Conservation (phyloP, 2,888 invertebrate genomes). For the Euphydryas editha region DNA sequence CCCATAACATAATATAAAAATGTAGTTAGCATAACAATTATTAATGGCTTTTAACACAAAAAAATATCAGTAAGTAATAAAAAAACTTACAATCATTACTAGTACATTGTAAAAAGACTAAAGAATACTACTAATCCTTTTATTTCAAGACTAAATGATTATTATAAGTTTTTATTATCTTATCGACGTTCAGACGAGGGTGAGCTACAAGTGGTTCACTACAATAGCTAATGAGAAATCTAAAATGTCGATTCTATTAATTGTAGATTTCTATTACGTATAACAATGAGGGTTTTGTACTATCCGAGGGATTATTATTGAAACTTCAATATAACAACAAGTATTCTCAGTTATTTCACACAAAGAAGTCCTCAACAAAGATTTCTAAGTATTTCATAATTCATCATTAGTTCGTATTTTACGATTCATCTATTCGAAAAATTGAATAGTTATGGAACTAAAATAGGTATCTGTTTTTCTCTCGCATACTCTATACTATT, state of each 20-base stretch:
- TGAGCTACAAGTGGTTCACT: constrained; percentile 31
- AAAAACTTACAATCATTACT: background rate
- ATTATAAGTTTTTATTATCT: constrained; percentile 34
- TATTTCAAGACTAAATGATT: constrained; percentile 14
- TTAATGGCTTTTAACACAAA: too few species aligned
- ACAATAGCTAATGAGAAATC: constrained; percentile 28
- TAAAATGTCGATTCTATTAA: constrained; percentile 20
- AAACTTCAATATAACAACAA: background rate
- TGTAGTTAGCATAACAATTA: too few species aligned
- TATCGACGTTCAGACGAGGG: constrained; percentile 26
- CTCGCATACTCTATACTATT: too few species aligned
- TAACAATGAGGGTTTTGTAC: background rate
- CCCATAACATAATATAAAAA: too few species aligned
- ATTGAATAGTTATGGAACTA: too few species aligned
- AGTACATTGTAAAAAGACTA: background rate
- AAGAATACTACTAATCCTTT: background rate
- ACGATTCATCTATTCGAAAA: too few species aligned
- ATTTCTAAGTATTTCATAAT: too few species aligned
- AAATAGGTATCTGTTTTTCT: too few species aligned
- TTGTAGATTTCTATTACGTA: constrained; percentile 27
- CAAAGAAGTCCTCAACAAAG: background rate
- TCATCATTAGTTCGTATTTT: too few species aligned
- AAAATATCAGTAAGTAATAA: too few species aligned
- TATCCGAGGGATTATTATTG: background rate
- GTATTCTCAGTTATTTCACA: background rate